Evolutionary conservation across 2,888 invertebrate genomes (phyloP).

Genomic region (Tiphia femorata): DNA sequence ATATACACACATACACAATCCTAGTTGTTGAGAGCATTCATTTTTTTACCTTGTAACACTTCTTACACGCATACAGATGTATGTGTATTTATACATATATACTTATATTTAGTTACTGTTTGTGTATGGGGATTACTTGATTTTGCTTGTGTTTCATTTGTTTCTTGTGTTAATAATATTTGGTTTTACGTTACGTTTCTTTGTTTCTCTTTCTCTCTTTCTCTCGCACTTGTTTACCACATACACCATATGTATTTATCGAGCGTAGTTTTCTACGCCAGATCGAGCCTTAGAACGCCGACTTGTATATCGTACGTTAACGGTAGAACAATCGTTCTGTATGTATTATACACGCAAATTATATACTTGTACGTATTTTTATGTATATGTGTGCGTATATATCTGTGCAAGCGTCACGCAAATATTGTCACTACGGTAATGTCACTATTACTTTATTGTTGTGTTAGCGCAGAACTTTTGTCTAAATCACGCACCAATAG

Average conservation of each 20-base stretch:
- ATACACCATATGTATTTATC: constrained; percentile 1
- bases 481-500: no score
- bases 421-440: no score
- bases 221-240: constrained; percentile 15
- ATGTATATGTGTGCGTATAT: no score
- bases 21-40: constrained; percentile 39
- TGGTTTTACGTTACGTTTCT: constrained; percentile 24
- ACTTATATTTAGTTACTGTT: constrained; percentile 21
- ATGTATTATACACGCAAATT: constrained; percentile 10
- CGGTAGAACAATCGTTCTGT: no score
- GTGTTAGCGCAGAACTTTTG: no score
- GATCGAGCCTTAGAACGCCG: no score
- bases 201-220: constrained; percentile 3
- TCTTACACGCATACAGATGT: constrained; percentile 8
- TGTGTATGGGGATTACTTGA: constrained; percentile 60
- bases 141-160: constrained; percentile 59
- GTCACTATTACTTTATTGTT: no score
- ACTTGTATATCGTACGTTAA: constrained; percentile 17
- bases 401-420: no score
- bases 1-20: constrained; percentile 33
- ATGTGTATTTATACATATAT: not conserved
- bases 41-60: constrained; percentile 36
- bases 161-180: constrained; percentile 21
- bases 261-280: not conserved
- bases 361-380: constrained; percentile 5